phyloP scores from a whole-genome alignment of 2,797 vertebrate species.

The Pagetopsis macropterus region DNA sequence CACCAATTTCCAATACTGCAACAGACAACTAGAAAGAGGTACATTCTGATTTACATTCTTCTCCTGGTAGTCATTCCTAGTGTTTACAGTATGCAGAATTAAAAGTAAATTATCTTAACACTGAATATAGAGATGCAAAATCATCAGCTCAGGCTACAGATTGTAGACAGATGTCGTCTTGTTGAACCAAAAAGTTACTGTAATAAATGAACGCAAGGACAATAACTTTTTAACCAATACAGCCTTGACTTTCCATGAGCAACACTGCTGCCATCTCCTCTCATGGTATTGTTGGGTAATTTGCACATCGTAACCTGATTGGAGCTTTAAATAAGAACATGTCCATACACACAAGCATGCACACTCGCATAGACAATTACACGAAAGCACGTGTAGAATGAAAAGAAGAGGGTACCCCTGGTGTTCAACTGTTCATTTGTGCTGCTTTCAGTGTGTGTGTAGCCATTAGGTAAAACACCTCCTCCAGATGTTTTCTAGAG shows the following conservation, averaged over 20 bases:
- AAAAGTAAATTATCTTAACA: neutral
- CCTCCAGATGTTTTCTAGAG: slow-evolving; percentile 52
- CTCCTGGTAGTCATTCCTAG: neutral
- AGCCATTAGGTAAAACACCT: slow-evolving; percentile 20
- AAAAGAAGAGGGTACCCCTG: slow-evolving; percentile 21
- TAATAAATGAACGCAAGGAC: neutral
- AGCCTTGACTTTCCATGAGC: neutral
- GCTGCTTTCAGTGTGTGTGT: slow-evolving; percentile 33
- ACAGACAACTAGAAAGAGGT: neutral
- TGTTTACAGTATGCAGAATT: slow-evolving; percentile 13
- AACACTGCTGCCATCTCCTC: neutral
- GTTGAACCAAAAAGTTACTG: neutral
- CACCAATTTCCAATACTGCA: no score
- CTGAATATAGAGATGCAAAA: neutral
- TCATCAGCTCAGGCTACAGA: neutral
- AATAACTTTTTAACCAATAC: neutral
- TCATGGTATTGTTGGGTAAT: neutral
- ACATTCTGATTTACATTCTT: neutral
- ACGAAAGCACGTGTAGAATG: slow-evolving; percentile 34
- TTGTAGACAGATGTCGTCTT: neutral
- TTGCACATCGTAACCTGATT: neutral
- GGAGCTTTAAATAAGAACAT: neutral
- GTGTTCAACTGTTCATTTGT: slow-evolving; percentile 45
- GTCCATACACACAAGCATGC: neutral
- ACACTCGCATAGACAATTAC: slow-evolving; percentile 1